Evolutionary conservation across 2,888 invertebrate species (phyloP).

Genomic region (Torymus auratus): DNA sequence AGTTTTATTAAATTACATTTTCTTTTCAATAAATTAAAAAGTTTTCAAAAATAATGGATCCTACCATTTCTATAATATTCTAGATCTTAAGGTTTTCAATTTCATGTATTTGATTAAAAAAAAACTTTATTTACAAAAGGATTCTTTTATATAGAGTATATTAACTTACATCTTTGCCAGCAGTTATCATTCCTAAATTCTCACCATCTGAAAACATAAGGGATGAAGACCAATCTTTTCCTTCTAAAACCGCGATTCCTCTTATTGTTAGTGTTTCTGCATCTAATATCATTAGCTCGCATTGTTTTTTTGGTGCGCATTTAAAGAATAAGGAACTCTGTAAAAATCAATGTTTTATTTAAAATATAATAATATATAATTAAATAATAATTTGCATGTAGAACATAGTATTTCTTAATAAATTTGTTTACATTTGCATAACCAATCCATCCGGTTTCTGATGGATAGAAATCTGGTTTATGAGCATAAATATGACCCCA

Average conservation of each 20-base stretch:
- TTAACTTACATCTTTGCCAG: constrained; percentile 85
- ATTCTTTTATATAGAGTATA: background rate
- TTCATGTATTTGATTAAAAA: no score
- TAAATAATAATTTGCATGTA: background rate
- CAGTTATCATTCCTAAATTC: constrained; percentile 86
- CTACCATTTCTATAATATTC: no score
- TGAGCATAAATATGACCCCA: constrained; percentile 93
- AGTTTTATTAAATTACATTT: no score
- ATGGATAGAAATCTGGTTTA: constrained; percentile 89
- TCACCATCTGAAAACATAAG: constrained; percentile 88
- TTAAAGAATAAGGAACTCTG: constrained; percentile 91
- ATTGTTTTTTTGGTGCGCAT: constrained; percentile 76
- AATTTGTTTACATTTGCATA: constrained; percentile 85
- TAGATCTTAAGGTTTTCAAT: no score
- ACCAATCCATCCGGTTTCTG: constrained; percentile 91
- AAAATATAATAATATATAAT: no score
- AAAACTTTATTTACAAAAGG: no score
- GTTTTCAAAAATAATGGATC: no score
- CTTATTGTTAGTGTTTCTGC: constrained; percentile 78
- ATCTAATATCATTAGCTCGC: constrained; percentile 74
- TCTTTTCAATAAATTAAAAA: no score
- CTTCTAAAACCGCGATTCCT: constrained; percentile 75
- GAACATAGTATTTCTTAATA: background rate
- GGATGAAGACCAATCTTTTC: constrained; percentile 74
- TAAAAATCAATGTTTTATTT: constrained; percentile 67